phyloP scores from a whole-genome alignment of 1,140 invertebrate genomes.

The Formica selysi region DNA sequence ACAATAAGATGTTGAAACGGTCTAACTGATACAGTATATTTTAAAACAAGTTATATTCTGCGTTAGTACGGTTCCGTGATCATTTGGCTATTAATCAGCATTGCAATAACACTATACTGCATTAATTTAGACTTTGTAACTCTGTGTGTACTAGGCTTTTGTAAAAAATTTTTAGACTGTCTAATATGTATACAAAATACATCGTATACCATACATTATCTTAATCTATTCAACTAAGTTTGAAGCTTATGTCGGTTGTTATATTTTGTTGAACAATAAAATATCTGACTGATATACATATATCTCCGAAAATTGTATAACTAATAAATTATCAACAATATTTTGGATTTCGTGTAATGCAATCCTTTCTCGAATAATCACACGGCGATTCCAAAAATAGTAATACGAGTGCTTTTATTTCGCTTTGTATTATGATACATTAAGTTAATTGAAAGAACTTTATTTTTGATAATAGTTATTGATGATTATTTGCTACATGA shows the following conservation, averaged over 20 bases:
- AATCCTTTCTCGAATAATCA: neutral
- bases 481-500: neutral
- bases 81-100: conserved; percentile 41
- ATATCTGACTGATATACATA: conserved; percentile 77
- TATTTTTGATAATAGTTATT: neutral
- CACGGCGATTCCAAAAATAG: neutral
- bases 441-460: neutral
- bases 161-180: conserved; percentile 36
- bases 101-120: neutral
- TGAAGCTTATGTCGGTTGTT: conserved; percentile 76
- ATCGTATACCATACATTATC: conserved; percentile 2
- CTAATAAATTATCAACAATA: neutral
- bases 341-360: neutral
- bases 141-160: conserved; percentile 10
- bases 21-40: conserved; percentile 26
- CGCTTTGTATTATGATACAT: neutral
- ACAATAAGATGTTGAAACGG: neutral
- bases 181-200: conserved; percentile 15
- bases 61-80: conserved; percentile 10
- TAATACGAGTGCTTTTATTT: neutral
- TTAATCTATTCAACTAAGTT: conserved; percentile 65
- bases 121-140: conserved; percentile 25
- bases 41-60: conserved; percentile 2
- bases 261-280: conserved; percentile 83
- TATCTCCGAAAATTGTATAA: neutral